Evolutionary conservation across 2,888 invertebrate genomes (phyloP).

Genomic region (Aporophyla lueneburgensis): DNA sequence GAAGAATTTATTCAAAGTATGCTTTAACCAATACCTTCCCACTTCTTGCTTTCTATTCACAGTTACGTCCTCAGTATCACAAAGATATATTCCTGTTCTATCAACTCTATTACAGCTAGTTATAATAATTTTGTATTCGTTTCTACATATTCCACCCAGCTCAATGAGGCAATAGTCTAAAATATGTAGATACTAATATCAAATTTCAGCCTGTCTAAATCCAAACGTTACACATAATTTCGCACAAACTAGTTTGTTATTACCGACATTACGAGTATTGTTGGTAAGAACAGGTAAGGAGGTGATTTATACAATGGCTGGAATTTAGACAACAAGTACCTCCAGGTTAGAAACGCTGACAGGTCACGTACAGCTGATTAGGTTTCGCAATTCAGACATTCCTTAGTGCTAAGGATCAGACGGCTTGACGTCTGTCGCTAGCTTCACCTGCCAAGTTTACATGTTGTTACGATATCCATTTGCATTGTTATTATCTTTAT

Average conservation of each 20-base stretch:
- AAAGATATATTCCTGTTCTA: neutral
- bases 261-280: conserved; percentile 45
- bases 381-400: conserved; percentile 46
- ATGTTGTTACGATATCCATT: conserved; percentile 13
- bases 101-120: neutral
- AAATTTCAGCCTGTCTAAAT: conserved; percentile 43
- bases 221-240: conserved; percentile 51
- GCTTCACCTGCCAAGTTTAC: conserved; percentile 31
- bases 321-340: conserved; percentile 58
- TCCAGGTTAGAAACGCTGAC: conserved; percentile 38
- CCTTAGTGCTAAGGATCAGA: conserved; percentile 39
- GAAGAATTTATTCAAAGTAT: too few relatives aligned
- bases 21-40: neutral
- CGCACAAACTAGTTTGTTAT: conserved; percentile 51
- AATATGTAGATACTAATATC: conserved; percentile 41
- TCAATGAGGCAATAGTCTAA: conserved; percentile 31
- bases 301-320: conserved; percentile 58
- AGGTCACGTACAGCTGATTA: conserved; percentile 54
- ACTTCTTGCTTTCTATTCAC: neutral
- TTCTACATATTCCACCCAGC: conserved; percentile 14
- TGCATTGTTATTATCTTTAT: conserved; percentile 34
- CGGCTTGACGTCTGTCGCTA: conserved; percentile 47
- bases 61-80: neutral
- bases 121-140: neutral
- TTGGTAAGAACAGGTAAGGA: conserved; percentile 57